Conservation (phyloP, 1,140 invertebrate species). For the Choristoneura fumiferana region DNA sequence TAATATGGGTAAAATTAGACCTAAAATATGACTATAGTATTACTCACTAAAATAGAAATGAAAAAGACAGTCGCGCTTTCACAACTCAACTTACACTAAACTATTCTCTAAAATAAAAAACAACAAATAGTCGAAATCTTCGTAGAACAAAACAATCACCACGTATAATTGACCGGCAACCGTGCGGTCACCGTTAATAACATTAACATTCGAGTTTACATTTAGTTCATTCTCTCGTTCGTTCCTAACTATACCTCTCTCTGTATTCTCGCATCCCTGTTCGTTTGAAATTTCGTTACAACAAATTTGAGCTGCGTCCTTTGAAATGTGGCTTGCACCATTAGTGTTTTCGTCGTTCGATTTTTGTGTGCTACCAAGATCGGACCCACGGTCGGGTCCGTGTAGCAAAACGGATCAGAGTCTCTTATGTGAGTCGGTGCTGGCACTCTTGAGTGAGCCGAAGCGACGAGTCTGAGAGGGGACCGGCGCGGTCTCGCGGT, state of each 20-base stretch:
- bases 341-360: not conserved
- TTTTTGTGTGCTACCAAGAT: conserved; percentile 22
- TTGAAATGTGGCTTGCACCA: conserved; percentile 20
- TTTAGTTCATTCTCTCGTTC: conserved; percentile 41
- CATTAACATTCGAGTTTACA: conserved; percentile 21
- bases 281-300: conserved; percentile 14
- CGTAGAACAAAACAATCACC: conserved; percentile 46
- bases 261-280: conserved; percentile 23
- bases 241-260: conserved; percentile 37
- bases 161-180: conserved; percentile 56
- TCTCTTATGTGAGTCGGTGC: conserved; percentile 56
- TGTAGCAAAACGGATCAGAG: conserved; percentile 54
- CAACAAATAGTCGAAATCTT: conserved; percentile 39
- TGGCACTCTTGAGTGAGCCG: conserved; percentile 57
- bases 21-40: too few relatives aligned
- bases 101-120: conserved; percentile 34
- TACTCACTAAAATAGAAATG: not conserved
- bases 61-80: conserved; percentile 7
- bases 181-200: conserved; percentile 22
- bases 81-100: conserved; percentile 14
- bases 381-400: conserved; percentile 34
- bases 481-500: conserved; percentile 47
- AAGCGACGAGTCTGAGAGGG: conserved; percentile 40
- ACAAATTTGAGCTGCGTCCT: conserved; percentile 5
- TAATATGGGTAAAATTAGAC: too few relatives aligned